Evolutionary conservation across 53 echinoderm and acorn worm genomes (phyloP).

Genomic region (Stichopus horrens): DNA sequence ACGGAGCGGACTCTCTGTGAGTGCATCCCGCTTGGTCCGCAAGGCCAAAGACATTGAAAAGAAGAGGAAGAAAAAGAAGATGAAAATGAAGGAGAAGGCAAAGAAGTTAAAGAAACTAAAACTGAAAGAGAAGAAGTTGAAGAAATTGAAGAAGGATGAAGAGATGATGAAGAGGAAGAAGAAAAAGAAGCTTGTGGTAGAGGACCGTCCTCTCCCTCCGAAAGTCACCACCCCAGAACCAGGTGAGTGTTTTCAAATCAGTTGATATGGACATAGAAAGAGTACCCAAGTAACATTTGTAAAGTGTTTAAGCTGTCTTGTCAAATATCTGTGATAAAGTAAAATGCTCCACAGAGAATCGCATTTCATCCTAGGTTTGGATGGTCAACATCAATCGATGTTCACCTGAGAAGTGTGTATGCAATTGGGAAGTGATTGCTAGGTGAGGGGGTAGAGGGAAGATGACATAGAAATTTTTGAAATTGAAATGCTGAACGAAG

Average conservation of each 20-base stretch:
- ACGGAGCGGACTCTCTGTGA: constrained; percentile 78
- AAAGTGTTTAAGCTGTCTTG: too few relatives aligned
- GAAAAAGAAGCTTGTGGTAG: constrained; percentile 16
- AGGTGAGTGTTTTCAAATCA: not conserved
- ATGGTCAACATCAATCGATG: too few relatives aligned
- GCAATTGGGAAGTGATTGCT: too few relatives aligned
- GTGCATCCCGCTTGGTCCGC: constrained; percentile 84
- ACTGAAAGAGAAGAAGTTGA: constrained; percentile 46
- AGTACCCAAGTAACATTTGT: too few relatives aligned
- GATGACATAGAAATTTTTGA: too few relatives aligned
- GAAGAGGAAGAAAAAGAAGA: constrained; percentile 71
- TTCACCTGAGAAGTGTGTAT: too few relatives aligned
- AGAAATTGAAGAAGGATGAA: constrained; percentile 51
- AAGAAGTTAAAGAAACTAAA: constrained; percentile 68
- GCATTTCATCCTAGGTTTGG: too few relatives aligned
- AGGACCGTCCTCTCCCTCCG: not conserved
- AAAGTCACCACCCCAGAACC: not conserved
- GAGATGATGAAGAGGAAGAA: constrained; percentile 44
- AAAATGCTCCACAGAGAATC: too few relatives aligned
- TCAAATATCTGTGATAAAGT: too few relatives aligned
- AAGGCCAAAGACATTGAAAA: constrained; percentile 88
- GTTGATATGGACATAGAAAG: too few relatives aligned
- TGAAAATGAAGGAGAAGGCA: constrained; percentile 57
- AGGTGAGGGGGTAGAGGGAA: too few relatives aligned
- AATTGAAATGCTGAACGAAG: too few relatives aligned